Base-by-base conservation (phyloP, 35 echinoderm and acorn worm genomes). In the Apostichopus japonicus region DNA sequence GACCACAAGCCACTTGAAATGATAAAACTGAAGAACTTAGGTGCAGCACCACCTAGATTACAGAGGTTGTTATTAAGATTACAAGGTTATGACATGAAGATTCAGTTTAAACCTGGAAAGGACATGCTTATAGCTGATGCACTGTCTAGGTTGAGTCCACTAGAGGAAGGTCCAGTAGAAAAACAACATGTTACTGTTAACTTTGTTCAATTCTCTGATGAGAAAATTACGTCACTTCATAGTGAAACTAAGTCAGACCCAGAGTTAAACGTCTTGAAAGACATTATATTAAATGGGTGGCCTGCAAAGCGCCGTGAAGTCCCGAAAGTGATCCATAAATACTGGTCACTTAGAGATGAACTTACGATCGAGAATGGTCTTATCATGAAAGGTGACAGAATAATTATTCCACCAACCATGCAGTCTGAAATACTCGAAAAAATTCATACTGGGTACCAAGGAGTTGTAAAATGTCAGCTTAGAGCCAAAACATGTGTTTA, bases 361-460 rank as follows among this genome's bases (percentile, higher is more conserved):
- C 7, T 80, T 5, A 27, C 78, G 1, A 53, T 80, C 6, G 78
- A 80, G 14, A 44, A 80, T 4, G 78, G 78, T 44, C 78, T 80
- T 14, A 24, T 80, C 24, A 25, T 80, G 4, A 80, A 80, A 80
- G 78, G 78, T 44, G 78, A 80, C 78, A 6, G 78, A 23, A 80
- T 80, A 4, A 22, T 79, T 10, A 21, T 79, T 79, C 77, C 77
- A 19, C 4, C 2, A 10, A 10, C 22, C 5, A 19, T 33, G 3
- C 90, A 55, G 16, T 53, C 17, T 63, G 92, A 93, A 6, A 52
- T 93, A 22, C 92, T 90, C 17, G 24, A 90, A 11, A 88, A 13
- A 5, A 93, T 93, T 16, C 92, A 93, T 33, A 33, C 1, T 33
- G 27, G 27, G 27, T 2, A 33, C 27, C 27, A 33, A 33, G 27